These are phyloP conservation scores for Rhadina sibilatrix DNA, from an alignment of 2,113 vertebrate genomes.

Conservation along the genomic window DNA sequence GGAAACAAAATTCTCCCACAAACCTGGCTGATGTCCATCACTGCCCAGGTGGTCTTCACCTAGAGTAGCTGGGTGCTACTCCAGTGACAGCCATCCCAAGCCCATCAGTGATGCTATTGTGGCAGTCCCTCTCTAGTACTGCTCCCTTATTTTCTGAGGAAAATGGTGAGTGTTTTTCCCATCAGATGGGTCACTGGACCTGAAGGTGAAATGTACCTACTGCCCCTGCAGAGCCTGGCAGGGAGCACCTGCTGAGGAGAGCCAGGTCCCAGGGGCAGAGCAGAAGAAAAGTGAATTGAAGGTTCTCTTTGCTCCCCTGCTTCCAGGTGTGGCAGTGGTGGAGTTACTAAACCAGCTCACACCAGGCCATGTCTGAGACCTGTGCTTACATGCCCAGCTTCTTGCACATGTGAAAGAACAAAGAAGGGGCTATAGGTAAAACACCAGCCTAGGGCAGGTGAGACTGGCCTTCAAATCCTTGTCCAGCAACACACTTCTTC, in stretches of 20 bases:
- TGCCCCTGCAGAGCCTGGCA: neutral
- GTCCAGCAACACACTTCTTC: neutral
- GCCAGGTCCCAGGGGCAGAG: neutral
- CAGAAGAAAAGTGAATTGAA: neutral
- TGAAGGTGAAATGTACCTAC: accelerated
- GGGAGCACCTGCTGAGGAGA: neutral
- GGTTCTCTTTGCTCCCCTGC: neutral
- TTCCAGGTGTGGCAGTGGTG: neutral
- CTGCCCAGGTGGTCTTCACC: neutral
- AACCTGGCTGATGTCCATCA: neutral
- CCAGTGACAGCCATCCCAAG: neutral
- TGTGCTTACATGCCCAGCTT: neutral
- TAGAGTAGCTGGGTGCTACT: neutral
- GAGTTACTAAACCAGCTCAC: neutral
- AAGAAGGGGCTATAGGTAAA: neutral
- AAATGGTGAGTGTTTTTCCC: neutral
- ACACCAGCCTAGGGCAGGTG: neutral
- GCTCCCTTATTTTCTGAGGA: neutral
- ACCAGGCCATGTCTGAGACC: neutral
- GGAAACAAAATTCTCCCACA: neutral
- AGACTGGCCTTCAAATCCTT: neutral
- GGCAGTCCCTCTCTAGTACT: neutral
- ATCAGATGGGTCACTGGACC: neutral
- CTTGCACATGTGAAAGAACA: neutral
- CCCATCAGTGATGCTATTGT: neutral